Conservation (phyloP, 2,888 invertebrate genomes). For the Perizoma flavofasciatum region DNA sequence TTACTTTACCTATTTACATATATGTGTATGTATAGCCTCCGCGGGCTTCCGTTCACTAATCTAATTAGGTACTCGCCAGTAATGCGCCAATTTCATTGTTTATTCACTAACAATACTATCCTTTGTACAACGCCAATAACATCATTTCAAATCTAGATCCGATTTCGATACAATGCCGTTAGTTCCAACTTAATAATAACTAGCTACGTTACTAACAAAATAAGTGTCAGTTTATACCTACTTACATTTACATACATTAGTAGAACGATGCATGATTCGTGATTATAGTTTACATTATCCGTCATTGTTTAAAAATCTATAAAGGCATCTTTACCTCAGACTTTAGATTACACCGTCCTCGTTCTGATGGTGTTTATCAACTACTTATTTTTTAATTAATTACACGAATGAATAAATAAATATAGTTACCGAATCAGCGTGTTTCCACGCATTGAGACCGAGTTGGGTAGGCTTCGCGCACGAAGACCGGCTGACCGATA, state of each 20-base stretch:
- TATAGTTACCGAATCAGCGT: constrained; percentile 71
- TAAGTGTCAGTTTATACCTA: constrained; percentile 80
- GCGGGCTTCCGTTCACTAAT: constrained; percentile 75
- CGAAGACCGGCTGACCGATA: constrained; percentile 28
- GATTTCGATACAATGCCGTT: constrained; percentile 76
- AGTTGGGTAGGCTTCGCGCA: constrained; percentile 31
- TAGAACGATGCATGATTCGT: constrained; percentile 77
- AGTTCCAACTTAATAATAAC: constrained; percentile 71
- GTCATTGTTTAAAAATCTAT: constrained; percentile 80
- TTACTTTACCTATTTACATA: constrained; percentile 69
- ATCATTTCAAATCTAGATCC: constrained; percentile 73
- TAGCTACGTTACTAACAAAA: constrained; percentile 79
- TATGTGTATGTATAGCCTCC: constrained; percentile 70
- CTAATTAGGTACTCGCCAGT: constrained; percentile 85
- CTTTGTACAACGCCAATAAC: constrained; percentile 83
- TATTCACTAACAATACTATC: constrained; percentile 78
- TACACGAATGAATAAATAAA: constrained; percentile 77
- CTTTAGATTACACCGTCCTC: constrained; percentile 82
- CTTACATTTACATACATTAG: constrained; percentile 71
- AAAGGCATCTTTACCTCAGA: constrained; percentile 84
- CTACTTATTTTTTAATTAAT: constrained; percentile 77
- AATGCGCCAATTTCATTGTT: constrained; percentile 82
- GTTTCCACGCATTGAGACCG: constrained; percentile 56
- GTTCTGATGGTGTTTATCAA: constrained; percentile 75
- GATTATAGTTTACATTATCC: constrained; percentile 69